Base-by-base conservation (phyloP, 2,888 invertebrate species). In the Andrena bicolor region DNA sequence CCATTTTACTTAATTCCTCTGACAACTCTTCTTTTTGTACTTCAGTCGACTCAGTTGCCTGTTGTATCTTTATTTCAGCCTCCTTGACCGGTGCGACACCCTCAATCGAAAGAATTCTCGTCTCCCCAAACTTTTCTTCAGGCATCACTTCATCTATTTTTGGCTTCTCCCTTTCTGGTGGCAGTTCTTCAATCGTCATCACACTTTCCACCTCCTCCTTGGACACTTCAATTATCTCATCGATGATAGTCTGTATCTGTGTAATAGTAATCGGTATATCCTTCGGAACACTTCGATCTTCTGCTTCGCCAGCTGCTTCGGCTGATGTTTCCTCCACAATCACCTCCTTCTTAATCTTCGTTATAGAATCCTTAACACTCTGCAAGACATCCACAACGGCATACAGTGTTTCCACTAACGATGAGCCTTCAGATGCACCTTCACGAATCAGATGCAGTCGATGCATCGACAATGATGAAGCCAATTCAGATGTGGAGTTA, bases 361-460 rank as follows among this genome's bases (percentile, higher is more conserved):
- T 58, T 32, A 93, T 90, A 4, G 89, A 73, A 66, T 89, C 83
- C 49, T 88, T 88, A 7, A 93, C 90, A 3, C 86, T 88, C n/a
- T 91, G 82, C 16, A 93, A 72, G 1, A 92, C 92, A 5, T 89
- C 89, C 3, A 90, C 81, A 13, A 93, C 90, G 28, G 92, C 93
- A 2, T 89, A 85, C 20, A 93, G 85, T 0, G 93, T 93, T 74
- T 93, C 93, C 16, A 93, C 86, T 16, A 92, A 87, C 0, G 93
- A 92, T 0, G 90, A 88, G 35, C 90, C 89, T 65, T 91, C 89
- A 23, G 90, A 87, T 0, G 84, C 85, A 7, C 89, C 87, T 66
- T 91, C 91, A 2, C 83, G 72, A n/a, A 88, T 81, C n/a, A 93
- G 86, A 61, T 91, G 89, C 10, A 80, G 76, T 16, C 89, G 87